Percentiles rank a stretch among this genome's conserved stretches.
Evolutionary conservation across 2,113 vertebrate genomes (phyloP).

Genomic region (Mesitornis unicolor): DNA sequence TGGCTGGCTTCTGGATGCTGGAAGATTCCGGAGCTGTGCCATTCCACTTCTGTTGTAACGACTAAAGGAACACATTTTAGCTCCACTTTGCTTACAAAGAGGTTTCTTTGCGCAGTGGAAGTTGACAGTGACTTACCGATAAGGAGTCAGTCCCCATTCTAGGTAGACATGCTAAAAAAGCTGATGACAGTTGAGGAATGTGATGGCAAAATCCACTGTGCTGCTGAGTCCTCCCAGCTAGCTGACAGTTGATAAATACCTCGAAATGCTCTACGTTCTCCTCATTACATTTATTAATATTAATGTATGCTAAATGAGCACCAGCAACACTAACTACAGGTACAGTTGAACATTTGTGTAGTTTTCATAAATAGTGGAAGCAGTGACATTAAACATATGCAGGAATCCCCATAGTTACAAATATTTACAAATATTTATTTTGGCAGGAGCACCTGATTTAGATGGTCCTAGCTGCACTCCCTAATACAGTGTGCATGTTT

Average conservation of each 20-base stretch:
- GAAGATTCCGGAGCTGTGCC: not conserved
- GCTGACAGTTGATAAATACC: not conserved
- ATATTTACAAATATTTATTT: slow-evolving; percentile 54
- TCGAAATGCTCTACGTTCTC: not conserved
- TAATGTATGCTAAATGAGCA: slow-evolving; percentile 11
- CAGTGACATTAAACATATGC: slow-evolving; percentile 50
- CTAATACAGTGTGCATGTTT: not conserved
- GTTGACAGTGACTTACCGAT: not conserved
- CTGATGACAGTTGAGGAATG: not conserved
- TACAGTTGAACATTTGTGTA: slow-evolving; percentile 55
- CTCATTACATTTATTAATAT: not conserved
- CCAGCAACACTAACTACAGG: slow-evolving; percentile 17
- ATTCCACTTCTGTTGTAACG: not conserved
- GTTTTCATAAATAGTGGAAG: slow-evolving; percentile 30
- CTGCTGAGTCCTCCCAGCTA: fast-evolving
- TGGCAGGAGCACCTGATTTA: slow-evolving; percentile 42
- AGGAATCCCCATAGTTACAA: slow-evolving; percentile 55
- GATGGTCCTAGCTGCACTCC: not conserved
- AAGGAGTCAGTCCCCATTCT: not conserved
- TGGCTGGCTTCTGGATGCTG: not conserved
- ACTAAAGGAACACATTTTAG: not conserved
- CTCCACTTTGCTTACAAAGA: not conserved
- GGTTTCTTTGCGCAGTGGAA: not conserved
- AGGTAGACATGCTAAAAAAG: not conserved
- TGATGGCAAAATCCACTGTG: not conserved